Base-by-base conservation (phyloP, 2,888 invertebrate genomes). In the Argynnis bischoffii region DNA sequence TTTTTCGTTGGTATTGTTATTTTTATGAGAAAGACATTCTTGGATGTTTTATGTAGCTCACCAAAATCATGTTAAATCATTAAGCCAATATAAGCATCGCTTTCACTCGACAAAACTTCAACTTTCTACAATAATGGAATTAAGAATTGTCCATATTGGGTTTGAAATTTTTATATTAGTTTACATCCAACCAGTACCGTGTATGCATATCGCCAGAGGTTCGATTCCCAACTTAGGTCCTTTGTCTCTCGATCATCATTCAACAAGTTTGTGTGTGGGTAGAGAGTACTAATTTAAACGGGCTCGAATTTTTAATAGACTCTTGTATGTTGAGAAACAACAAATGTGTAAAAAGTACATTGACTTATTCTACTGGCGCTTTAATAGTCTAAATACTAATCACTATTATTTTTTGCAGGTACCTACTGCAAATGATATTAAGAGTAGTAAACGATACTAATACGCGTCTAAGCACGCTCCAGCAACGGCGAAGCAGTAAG, bases 91-190 rank as follows among this genome's bases (percentile, higher is more conserved):
- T 55, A 31, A 60, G 11, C 50, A 13, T 11, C 14, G 79, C 79
- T 78, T 78, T 73, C 67, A 60, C 67, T 74, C 26, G 26, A 73
- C 76, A 75, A 75, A 68, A 67, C 56, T 55, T 63, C 41, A 65
- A 54, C 47, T 47, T 46, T 65, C 31, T 65, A 31, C 14, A 64
- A 41, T 18, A 18, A 18, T n/a, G 11, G n/a, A 50, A 26, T 48
- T 26, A 14, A 26, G 48, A 59, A 41, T 11, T 2, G 0, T 3
- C 1, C 8, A 11, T 41, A 8, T 41, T 41, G 11, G 35, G 2
- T 41, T 8, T 11, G 8, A 41, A 21, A 8, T 21, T 26, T 13
- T n/a, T n/a, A n/a, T n/a, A 18, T 35, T 56, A 41, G 0, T 13
- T 41, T 18, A 26, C 26, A 26, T 35, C 35, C 6, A 35, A 35